Base-by-base conservation (phyloP, 2,797 vertebrate species). In the Scyliorhinus canicula region DNA sequence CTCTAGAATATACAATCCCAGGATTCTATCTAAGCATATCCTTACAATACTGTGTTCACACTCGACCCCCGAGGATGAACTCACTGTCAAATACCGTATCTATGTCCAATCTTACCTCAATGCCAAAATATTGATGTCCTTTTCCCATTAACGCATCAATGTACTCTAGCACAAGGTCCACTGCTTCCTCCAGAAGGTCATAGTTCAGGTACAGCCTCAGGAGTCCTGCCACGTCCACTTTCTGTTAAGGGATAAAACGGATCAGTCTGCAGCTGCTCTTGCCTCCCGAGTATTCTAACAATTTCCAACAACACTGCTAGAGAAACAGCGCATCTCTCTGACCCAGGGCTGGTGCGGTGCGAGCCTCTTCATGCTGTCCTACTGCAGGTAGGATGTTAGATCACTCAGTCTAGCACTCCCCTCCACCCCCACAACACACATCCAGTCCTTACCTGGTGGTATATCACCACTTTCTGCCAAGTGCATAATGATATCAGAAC, bases 171-270 rank as follows among this genome's bases (percentile, higher is more conserved):
- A 99, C 98, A 93, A 99, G 97, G 71, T 99, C 98, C 0, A 98
- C 98, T 0, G 99, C 99, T 8, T 97, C 96, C 26, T 99, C 98
- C 96, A 99, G 97, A 69, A 98, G 98, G 95, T 99, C 99, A 0
- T 98, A 99, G 96, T 98, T 99, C 96, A 99, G 97, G 95, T 98
- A 98, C 9, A 99, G 98, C 8, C 98, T 98, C n/a, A 99, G 97
- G 95, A 99, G 96, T 60, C 98, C 97, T 0, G 99, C 98, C 0
- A 98, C 97, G 0, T 99, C 98, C 93, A 98, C 97, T 0, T 96
- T 97, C 98, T 99, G 96, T 0, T 93, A 95, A 47, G 95, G 9
- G 57, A 6, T 26, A 55, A 88, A 95, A 88, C 77, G 40, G 77
- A 31, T 40, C 65, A 52, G 60, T 67, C 57, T 6, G 14, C 60